phyloP scores from a whole-genome alignment of 2,113 vertebrate species.

The Urocynchramus pylzowi region DNA sequence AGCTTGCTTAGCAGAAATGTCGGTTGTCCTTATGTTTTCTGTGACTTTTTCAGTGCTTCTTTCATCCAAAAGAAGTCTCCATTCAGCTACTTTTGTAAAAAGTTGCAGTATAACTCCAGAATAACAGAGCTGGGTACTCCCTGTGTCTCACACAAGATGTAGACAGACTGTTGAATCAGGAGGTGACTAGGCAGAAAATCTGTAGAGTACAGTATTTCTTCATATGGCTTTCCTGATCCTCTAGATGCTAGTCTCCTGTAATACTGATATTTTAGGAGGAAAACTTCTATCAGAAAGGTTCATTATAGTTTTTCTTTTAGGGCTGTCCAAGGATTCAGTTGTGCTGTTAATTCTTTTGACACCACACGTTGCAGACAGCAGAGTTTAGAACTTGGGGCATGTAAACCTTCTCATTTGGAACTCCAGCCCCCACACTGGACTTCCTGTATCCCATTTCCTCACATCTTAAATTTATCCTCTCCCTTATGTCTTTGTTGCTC shows the following conservation, averaged over 20 bases:
- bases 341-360: neutral
- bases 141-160: neutral
- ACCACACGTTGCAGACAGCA: neutral
- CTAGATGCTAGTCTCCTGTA: neutral
- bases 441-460: neutral
- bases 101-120: neutral
- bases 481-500: neutral
- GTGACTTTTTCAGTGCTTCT: neutral
- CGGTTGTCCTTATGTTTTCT: neutral
- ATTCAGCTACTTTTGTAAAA: neutral
- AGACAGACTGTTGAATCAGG: neutral
- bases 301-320: neutral
- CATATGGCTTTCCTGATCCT: neutral
- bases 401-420: neutral
- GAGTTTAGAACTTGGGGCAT: neutral
- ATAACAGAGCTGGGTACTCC: neutral
- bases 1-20: neutral
- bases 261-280: neutral
- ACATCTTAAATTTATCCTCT: neutral
- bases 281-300: neutral
- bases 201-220: neutral
- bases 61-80: neutral
- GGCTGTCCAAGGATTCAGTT: neutral
- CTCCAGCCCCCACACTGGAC: neutral
- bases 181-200: neutral